These are phyloP conservation scores for Crypturellus tataupa DNA, from an alignment of 2,797 vertebrate species.

Conservation along the genomic window DNA sequence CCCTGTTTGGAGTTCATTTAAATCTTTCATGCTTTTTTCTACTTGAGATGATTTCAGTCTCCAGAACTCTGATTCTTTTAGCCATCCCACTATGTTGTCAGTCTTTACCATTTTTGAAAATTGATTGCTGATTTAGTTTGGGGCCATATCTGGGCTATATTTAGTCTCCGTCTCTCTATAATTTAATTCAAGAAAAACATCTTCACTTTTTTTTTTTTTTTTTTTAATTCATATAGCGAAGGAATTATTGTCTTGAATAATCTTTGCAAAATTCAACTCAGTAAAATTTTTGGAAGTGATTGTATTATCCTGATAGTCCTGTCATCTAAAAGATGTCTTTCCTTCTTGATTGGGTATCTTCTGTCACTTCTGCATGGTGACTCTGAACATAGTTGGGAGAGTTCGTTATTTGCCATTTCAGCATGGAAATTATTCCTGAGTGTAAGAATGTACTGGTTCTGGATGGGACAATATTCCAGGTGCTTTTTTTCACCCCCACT, in stretches of 20 bases:
- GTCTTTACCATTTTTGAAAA: not conserved
- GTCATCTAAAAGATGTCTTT: not conserved
- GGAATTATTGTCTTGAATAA: not conserved
- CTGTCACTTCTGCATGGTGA: not conserved
- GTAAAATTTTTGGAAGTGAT: not conserved
- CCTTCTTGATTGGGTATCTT: not conserved
- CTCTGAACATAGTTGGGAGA: not conserved
- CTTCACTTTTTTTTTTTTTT: not conserved
- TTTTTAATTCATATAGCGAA: not conserved
- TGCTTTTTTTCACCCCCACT: not conserved
- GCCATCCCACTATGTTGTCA: accelerated
- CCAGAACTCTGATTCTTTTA: not conserved
- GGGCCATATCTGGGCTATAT: not conserved
- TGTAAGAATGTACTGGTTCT: not conserved
- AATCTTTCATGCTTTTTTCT: not conserved
- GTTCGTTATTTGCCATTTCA: not conserved
- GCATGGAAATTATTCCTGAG: not conserved
- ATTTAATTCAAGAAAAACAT: not conserved
- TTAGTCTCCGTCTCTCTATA: not conserved
- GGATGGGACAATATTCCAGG: not conserved
- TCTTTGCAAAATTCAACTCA: not conserved
- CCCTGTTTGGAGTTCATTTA: not conserved
- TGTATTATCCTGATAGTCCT: not conserved
- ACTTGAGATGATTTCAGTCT: not conserved
- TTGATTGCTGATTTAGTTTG: not conserved